Evolutionary conservation across 2,888 invertebrate species (phyloP), one percentile per base, ranked within the genome.

Genomic region (Noctua janthina): DNA sequence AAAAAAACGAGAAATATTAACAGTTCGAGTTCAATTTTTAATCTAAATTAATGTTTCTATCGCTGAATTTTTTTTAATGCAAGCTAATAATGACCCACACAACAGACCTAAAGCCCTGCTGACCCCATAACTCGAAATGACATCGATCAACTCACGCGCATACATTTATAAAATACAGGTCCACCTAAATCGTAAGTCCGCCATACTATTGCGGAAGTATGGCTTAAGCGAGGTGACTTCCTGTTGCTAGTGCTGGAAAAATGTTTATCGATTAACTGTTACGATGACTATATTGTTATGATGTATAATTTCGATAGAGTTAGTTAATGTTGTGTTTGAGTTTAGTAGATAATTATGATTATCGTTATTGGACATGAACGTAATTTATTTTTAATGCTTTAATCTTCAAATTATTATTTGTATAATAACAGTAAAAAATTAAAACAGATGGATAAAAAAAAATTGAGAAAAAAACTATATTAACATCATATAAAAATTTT

Each of bases 161-260:
- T 54, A 46, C 8, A 59, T 82, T 82, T 64, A 29, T 29, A 75
- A 76, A 83, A 83, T 86, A 75, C 84, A 73, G 66, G 85, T 73
- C 69, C 56, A 64, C 69, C 76, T 72, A 87, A 81, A 84, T 76
- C 70, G 85, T 78, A 75, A 59, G 73, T 35, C 64, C 23, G 78
- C 73, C 81, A 76, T 86, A 68, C n/a, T 71, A 64, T n/a, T 71
- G 75, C 85, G 85, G 85, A 86, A 86, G 66, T 68, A 66, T 29
- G 35, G 15, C 68, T 51, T 59, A 59, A 46, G 51, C 86, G 82
- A 86, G 86, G 86, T 87, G 54, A 86, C 88, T 86, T 86, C 86
- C 86, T 73, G 82, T 39, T 71, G 23, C 17, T 75, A 79, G 79
- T 78, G 86, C 20, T 74, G 88, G 70, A 81, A 81, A 80, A 84